A percentile compares a stretch with the other conserved stretches of the same genome.
Conservation (phyloP, 2,888 invertebrate species). For the Aphrophora alni region DNA sequence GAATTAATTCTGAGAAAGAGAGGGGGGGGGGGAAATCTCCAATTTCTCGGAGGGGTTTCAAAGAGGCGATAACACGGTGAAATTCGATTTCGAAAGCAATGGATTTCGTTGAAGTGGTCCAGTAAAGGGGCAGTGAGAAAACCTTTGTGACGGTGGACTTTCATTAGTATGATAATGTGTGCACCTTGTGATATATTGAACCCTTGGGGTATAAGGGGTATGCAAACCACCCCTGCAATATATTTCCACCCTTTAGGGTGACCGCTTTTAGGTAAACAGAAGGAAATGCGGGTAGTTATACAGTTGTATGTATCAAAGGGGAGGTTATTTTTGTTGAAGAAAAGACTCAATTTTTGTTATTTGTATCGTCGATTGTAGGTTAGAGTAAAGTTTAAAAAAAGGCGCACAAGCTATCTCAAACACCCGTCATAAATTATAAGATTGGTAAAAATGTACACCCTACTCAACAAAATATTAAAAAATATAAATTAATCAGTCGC, state of each 20-base stretch:
- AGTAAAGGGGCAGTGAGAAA: background rate
- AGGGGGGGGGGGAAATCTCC: background rate
- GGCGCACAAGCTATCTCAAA: no score
- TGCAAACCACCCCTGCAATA: background rate
- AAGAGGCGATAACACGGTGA: background rate
- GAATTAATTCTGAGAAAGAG: background rate
- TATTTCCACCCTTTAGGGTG: background rate
- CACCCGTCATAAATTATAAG: no score
- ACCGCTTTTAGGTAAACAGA: background rate
- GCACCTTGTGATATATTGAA: background rate
- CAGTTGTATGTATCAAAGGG: no score
- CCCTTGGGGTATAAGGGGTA: background rate
- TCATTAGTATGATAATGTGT: slow-evolving; percentile 50
- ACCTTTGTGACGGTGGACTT: slow-evolving; percentile 35
- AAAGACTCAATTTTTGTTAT: no score
- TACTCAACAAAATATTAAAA: no score
- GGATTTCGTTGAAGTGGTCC: background rate
- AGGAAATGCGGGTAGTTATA: background rate
- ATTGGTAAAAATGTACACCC: no score
- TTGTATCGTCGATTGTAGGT: no score
- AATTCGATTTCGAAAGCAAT: background rate
- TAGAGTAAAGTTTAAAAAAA: no score
- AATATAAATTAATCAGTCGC: no score
- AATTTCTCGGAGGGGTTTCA: background rate
- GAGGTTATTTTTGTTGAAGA: no score